These are phyloP conservation scores for Tragelaphus imberbis DNA, from an alignment of 2,113 vertebrate species.

Conservation along the genomic window DNA sequence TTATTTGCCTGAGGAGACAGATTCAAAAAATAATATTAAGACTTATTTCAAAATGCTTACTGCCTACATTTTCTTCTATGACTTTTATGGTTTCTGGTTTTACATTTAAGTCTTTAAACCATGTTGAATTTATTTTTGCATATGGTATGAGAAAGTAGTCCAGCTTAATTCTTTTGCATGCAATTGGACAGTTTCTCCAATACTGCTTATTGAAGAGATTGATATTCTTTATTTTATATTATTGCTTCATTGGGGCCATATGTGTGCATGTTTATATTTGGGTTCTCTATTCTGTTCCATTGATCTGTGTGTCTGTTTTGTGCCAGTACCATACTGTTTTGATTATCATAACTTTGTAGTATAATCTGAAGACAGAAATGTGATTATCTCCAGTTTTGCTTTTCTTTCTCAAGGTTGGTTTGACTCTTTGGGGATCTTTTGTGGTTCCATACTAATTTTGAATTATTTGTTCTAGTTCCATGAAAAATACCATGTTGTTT, in stretches of 20 bases:
- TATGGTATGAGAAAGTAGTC: background rate
- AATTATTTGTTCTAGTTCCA: background rate
- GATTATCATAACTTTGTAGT: background rate
- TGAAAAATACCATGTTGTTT: background rate
- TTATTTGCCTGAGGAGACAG: background rate
- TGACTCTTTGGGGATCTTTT: background rate
- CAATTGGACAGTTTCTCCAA: background rate
- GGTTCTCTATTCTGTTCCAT: background rate
- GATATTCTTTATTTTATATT: background rate
- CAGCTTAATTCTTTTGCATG: background rate
- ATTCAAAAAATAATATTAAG: background rate
- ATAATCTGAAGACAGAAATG: background rate
- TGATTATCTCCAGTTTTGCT: background rate
- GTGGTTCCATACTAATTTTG: background rate
- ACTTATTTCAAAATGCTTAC: background rate
- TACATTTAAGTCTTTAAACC: background rate
- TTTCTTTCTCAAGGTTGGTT: background rate
- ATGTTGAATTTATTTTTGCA: background rate
- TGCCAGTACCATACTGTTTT: background rate
- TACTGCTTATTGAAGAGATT: background rate
- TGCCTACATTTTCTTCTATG: background rate
- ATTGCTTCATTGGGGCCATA: background rate
- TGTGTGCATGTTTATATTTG: background rate
- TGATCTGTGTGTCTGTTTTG: background rate
- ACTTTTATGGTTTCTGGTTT: background rate